Conservation (phyloP, 2,888 invertebrate genomes). For the Philereme transversata region DNA sequence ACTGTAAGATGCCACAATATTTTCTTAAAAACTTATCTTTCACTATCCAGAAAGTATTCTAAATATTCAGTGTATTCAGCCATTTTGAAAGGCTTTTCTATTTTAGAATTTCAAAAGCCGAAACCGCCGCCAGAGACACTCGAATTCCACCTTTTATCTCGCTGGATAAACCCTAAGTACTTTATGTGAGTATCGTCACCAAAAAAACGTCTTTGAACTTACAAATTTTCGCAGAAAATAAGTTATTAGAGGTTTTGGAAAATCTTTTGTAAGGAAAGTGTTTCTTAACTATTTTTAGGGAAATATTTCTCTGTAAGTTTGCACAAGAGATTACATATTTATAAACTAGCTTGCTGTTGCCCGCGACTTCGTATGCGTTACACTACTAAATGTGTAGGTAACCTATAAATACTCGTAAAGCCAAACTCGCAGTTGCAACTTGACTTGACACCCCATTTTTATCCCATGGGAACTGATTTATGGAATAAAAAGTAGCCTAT, state of each 20-base stretch:
- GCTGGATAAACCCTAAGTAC: slow-evolving; percentile 21
- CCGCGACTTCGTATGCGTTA: no score
- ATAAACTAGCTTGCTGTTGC: no score
- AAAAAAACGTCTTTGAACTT: slow-evolving; percentile 21
- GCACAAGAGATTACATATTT: no score
- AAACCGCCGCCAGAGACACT: slow-evolving; percentile 15
- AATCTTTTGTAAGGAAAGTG: slow-evolving; percentile 4
- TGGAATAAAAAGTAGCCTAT: no score
- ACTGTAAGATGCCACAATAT: neutral
- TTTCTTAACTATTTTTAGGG: slow-evolving; percentile 1
- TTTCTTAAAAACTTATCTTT: neutral
- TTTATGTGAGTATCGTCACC: slow-evolving; percentile 25
- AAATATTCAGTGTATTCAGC: slow-evolving; percentile 10
- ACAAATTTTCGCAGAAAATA: slow-evolving; percentile 13
- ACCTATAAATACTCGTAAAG: no score
- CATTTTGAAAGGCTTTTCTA: slow-evolving; percentile 4
- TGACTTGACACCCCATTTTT: no score
- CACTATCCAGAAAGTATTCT: neutral
- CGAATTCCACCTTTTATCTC: slow-evolving; percentile 31
- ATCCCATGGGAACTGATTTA: no score
- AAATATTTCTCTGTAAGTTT: neutral
- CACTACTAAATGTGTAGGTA: no score
- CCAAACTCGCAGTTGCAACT: no score
- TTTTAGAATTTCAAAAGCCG: slow-evolving; percentile 11
- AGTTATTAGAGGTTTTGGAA: slow-evolving; percentile 1